Evolutionary conservation across 2,888 invertebrate genomes (phyloP), one percentile per base, ranked within the genome.

Genomic region (Pollenia angustigena): DNA sequence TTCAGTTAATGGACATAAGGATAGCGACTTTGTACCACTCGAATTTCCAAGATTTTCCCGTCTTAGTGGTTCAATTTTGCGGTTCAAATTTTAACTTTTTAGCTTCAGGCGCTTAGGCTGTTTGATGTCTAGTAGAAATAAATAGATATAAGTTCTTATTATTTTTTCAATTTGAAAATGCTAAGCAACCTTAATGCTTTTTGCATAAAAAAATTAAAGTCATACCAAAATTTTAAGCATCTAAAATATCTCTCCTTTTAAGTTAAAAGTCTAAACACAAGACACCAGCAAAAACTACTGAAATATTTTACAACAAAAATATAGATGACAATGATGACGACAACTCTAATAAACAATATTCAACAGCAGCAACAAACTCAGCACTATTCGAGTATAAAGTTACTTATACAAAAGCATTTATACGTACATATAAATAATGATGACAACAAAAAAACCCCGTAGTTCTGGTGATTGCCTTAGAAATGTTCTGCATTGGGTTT

Each of bases 331-430:
- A 48, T 32, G 48, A 46, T 48, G 64, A 46, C 12, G 54, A 66
- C 18, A 76, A 66, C n/a, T 16, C 46, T 46, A 76, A 64, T 76
- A 76, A 76, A 76, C 44, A 46, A 46, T 56, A 66, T 44, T 75
- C 18, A 75, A 44, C 14, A 62, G 16, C 8, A 75, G 40, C 42
- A n/a, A 18, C 14, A 62, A 42, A 8, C 42, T 50, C 14, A 75
- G 42, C 9, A 52, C 16, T n/a, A 16, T n/a, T 48, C 16, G 32
- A 56, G 9, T 40, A 50, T 18, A 16, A 8, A 11, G 14, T 9
- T 40, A 16, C n/a, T 32, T 32, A 32, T 32, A 32, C 32, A 32
- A 32, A 32, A 32, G 18, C 42, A 52, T 8, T 54, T 18, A 6
- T 40, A 62, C 16, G 12, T n/a, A 74, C 32, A 42, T 3, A 56